phyloP scores from a whole-genome alignment of 1,140 invertebrate genomes.

The Cotesia typhae region DNA sequence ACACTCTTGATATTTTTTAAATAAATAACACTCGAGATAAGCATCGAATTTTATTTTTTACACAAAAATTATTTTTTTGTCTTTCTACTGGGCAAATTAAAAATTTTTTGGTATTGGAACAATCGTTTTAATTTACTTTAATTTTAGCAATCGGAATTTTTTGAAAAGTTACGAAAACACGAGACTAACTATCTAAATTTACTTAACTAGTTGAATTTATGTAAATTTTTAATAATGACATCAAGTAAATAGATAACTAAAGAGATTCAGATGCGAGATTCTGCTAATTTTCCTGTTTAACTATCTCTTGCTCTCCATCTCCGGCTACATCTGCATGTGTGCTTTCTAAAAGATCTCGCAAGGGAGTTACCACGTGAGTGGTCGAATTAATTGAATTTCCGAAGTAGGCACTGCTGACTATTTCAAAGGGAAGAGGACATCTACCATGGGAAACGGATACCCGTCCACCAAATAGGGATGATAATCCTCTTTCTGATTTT shows the following conservation, averaged over 20 bases:
- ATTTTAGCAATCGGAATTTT: background rate
- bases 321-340: background rate
- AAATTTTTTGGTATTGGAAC: no score
- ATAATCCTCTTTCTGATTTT: conserved; percentile 22
- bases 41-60: background rate
- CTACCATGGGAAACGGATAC: conserved; percentile 14
- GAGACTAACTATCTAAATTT: no score
- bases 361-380: conserved; percentile 21
- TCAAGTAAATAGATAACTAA: no score
- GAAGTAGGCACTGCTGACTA: background rate
- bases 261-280: background rate
- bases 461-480: conserved; percentile 18
- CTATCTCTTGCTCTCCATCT: background rate
- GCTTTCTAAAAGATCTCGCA: background rate
- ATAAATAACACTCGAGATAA: background rate
- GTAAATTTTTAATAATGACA: no score
- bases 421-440: background rate
- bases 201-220: no score
- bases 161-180: background rate
- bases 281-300: conserved; percentile 7
- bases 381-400: conserved; percentile 24
- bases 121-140: no score
- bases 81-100: no score
- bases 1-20: background rate
- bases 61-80: background rate